These are phyloP conservation scores for Drosophila fulvimacula DNA, from an alignment of 2,888 invertebrate genomes.

Conservation along the genomic window DNA sequence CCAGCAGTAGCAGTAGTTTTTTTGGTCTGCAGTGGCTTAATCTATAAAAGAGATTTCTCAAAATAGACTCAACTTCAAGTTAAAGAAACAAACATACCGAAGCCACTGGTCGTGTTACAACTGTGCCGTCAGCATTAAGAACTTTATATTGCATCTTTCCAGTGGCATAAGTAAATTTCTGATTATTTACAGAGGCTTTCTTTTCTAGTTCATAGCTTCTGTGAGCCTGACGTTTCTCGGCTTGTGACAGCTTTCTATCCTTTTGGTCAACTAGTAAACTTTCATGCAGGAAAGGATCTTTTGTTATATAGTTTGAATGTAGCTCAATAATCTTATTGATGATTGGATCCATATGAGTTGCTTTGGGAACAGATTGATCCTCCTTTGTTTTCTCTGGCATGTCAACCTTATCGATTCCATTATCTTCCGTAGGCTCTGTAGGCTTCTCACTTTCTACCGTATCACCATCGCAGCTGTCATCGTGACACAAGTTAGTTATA, in stretches of 20 bases:
- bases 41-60: constrained; percentile 77
- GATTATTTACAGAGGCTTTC: constrained; percentile 89
- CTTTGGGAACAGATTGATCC: constrained; percentile 35
- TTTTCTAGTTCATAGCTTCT: constrained; percentile 97
- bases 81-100: constrained; percentile 85
- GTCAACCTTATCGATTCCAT: constrained; percentile 8
- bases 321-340: constrained; percentile 90
- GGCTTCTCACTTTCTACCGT: constrained; percentile 83
- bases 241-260: constrained; percentile 96
- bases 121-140: constrained; percentile 87
- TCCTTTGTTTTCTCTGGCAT: constrained; percentile 35
- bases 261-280: constrained; percentile 96
- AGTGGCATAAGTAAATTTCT: constrained; percentile 86
- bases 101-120: constrained; percentile 89
- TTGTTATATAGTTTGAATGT: constrained; percentile 88
- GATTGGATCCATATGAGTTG: constrained; percentile 90
- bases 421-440: constrained; percentile 24
- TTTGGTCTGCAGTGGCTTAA: constrained; percentile 93
- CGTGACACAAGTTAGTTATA: constrained; percentile 94
- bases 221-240: constrained; percentile 96
- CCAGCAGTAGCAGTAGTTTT: constrained; percentile 83
- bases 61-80: background rate
- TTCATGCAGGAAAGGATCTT: constrained; percentile 98
- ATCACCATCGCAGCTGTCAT: constrained; percentile 95
- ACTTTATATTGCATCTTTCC: constrained; percentile 87